Evolutionary conservation across 2,797 vertebrate genomes (phyloP).

Genomic region (Cheirogaleus major): DNA sequence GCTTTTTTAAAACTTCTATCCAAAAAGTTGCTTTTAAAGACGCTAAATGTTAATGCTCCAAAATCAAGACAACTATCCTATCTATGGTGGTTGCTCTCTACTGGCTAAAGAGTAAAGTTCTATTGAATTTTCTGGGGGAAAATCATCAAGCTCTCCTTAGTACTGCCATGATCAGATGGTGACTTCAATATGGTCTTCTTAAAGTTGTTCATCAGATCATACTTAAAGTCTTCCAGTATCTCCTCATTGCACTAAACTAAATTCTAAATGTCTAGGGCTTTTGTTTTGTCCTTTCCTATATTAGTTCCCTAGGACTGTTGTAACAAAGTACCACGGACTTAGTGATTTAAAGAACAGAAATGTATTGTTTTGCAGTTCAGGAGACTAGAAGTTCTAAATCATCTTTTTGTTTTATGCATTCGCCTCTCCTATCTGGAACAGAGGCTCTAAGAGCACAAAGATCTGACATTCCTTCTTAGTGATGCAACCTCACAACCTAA

Average conservation of each 20-base stretch:
- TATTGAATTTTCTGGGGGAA: neutral
- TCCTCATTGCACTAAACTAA: neutral
- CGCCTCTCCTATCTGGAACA: neutral
- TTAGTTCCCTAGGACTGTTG: neutral
- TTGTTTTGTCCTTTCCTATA: neutral
- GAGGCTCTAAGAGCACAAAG: neutral
- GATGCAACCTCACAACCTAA: neutral
- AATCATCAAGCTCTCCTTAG: neutral
- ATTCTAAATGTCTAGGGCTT: neutral
- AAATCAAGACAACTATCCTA: neutral
- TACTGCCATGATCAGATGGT: neutral
- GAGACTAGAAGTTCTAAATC: neutral
- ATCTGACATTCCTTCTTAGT: neutral
- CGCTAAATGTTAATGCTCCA: neutral
- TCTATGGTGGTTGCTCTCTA: neutral
- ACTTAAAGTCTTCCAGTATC: neutral
- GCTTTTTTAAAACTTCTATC: neutral
- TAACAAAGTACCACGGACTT: neutral
- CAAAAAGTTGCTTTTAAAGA: neutral
- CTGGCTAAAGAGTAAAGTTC: neutral
- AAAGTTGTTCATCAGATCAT: neutral
- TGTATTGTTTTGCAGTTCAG: neutral
- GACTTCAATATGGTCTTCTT: neutral
- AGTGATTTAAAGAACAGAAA: neutral
- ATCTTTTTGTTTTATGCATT: neutral